Conservation (phyloP, 1,140 invertebrate species). For the Lerema accius region DNA sequence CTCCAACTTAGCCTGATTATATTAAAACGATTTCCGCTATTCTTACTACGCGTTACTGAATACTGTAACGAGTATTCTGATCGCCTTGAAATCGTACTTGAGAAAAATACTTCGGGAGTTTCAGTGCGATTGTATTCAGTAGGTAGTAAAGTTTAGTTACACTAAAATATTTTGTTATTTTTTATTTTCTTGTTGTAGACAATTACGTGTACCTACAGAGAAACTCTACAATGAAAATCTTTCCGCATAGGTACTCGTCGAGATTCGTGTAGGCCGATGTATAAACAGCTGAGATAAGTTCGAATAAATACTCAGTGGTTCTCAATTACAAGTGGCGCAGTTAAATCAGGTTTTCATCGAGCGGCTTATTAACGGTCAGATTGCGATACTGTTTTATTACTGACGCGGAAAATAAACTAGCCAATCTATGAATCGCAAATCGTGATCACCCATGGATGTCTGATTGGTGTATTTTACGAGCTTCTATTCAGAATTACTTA, state of each 20-base stretch:
- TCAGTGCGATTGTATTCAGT: constrained; percentile 1
- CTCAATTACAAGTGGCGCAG: constrained; percentile 49
- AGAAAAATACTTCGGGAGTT: constrained; percentile 10
- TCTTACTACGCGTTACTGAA: constrained; percentile 33
- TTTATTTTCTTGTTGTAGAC: no score
- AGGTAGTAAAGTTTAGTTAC: no score
- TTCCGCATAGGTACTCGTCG: constrained; percentile 26
- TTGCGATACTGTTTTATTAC: constrained; percentile 49
- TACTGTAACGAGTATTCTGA: constrained; percentile 31
- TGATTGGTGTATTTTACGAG: constrained; percentile 28
- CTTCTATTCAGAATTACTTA: neutral
- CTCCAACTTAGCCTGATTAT: constrained; percentile 56
- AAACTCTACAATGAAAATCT: constrained; percentile 19
- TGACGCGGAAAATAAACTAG: constrained; percentile 44
- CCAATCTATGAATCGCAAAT: constrained; percentile 39
- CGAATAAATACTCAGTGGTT: constrained; percentile 47
- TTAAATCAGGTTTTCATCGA: constrained; percentile 49
- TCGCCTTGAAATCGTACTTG: constrained; percentile 17
- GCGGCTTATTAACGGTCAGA: constrained; percentile 46
- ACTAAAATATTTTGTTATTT: no score
- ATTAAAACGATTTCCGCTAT: constrained; percentile 50
- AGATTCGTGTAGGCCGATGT: constrained; percentile 40
- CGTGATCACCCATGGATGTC: constrained; percentile 40
- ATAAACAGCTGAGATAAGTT: constrained; percentile 47
- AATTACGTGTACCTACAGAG: no score